Percentiles rank a stretch among this genome's conserved stretches.
phyloP scores from a whole-genome alignment of 2,113 vertebrate genomes.

The Eulemur macaco region DNA sequence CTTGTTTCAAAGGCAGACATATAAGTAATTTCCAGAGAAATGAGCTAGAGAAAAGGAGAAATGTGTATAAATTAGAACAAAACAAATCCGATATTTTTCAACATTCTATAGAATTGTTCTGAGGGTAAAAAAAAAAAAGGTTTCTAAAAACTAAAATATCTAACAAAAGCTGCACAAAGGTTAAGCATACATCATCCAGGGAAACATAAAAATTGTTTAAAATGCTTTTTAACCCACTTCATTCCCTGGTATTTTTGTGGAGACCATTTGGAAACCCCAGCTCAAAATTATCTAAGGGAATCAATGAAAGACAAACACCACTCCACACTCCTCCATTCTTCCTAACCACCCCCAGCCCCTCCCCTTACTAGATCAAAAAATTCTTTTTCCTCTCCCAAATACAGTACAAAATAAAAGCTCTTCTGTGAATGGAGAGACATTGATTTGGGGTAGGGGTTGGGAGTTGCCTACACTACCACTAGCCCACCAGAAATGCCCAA shows the following conservation, averaged over 20 bases:
- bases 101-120: not conserved
- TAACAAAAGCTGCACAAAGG: conserved; percentile 33
- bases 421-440: not conserved
- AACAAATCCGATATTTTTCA: not conserved
- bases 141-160: not conserved
- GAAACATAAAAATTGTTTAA: not conserved
- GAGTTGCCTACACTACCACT: not conserved
- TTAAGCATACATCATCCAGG: not conserved
- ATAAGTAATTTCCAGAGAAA: conserved; percentile 41
- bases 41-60: conserved; percentile 18
- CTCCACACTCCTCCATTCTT: not conserved
- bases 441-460: too few relatives aligned
- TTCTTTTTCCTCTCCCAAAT: not conserved
- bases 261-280: not conserved
- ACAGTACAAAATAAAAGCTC: not conserved
- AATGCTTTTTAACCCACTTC: not conserved
- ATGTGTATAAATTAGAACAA: not conserved
- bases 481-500: not conserved
- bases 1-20: not conserved
- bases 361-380: not conserved
- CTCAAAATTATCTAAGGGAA: not conserved
- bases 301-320: not conserved
- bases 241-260: not conserved
- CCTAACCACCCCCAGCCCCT: not conserved
- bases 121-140: not conserved